Conservation (phyloP, 2,888 invertebrate species). For the Drosophila melanosoma region DNA sequence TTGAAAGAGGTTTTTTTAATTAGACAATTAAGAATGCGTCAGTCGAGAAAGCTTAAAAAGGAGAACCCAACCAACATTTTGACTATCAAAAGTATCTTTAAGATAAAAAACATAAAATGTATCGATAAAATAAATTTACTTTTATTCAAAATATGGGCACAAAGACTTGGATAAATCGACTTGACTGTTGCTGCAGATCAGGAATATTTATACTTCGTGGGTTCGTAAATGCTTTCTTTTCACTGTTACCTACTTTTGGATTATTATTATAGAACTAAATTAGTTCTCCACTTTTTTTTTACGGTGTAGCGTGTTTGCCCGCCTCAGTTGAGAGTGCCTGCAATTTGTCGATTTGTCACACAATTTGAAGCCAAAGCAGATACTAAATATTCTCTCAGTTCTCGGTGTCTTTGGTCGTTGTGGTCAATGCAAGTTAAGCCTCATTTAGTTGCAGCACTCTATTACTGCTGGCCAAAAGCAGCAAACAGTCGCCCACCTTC, state of each 20-base stretch:
- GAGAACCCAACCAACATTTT: background rate
- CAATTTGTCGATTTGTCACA: slow-evolving; percentile 66
- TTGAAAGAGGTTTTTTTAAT: background rate
- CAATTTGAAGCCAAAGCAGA: slow-evolving; percentile 44
- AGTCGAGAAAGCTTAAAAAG: too few relatives aligned
- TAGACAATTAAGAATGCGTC: background rate
- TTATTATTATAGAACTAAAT: too few relatives aligned
- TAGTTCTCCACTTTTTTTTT: background rate
- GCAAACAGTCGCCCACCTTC: slow-evolving; percentile 35
- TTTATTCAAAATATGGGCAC: too few relatives aligned
- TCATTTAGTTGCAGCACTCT: slow-evolving; percentile 72
- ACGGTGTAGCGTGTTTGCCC: slow-evolving; percentile 12
- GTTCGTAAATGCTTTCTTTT: too few relatives aligned
- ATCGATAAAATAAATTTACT: too few relatives aligned
- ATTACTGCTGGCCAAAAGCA: slow-evolving; percentile 62
- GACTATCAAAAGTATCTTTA: too few relatives aligned
- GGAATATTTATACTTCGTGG: background rate
- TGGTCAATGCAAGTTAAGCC: slow-evolving; percentile 66
- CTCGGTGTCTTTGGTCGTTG: slow-evolving; percentile 38
- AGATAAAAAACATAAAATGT: too few relatives aligned
- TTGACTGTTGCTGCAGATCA: background rate
- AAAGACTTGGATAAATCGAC: too few relatives aligned
- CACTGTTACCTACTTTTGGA: background rate
- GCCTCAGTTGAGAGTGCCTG: slow-evolving; percentile 53
- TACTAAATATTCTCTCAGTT: slow-evolving; percentile 32